A percentile compares a stretch with the other conserved stretches of the same genome.
Conservation (phyloP, 2,113 vertebrate species). For the Bufo gargarizans region DNA sequence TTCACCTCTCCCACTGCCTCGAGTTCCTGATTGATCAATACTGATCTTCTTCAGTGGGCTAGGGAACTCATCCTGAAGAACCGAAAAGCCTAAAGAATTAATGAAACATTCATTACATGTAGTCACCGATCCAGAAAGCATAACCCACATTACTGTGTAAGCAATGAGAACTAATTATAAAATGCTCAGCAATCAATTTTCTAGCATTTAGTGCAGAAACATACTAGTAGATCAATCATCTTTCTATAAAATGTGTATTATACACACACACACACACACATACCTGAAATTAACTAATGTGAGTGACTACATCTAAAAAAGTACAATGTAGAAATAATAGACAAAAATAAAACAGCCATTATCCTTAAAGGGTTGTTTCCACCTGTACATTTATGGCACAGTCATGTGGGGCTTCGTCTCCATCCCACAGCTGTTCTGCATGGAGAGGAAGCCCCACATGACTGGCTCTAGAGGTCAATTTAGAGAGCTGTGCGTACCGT, state of each 20-base stretch:
- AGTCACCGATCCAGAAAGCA: neutral
- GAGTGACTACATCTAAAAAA: neutral
- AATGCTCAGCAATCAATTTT: neutral
- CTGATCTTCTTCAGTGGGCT: conserved; percentile 71
- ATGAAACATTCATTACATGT: neutral
- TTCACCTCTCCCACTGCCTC: conserved; percentile 66
- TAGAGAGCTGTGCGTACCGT: too few relatives aligned
- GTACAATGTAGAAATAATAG: neutral
- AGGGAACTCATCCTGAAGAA: conserved; percentile 85
- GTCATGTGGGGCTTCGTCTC: too few relatives aligned
- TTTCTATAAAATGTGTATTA: neutral
- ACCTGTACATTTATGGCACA: neutral
- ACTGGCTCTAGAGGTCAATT: too few relatives aligned
- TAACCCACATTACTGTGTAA: neutral
- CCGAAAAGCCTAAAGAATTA: conserved; percentile 81
- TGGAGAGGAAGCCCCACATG: too few relatives aligned
- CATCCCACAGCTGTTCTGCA: too few relatives aligned
- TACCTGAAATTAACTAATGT: neutral
- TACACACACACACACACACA: too few relatives aligned
- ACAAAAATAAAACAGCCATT: neutral
- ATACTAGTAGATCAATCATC: neutral
- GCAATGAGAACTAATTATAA: neutral
- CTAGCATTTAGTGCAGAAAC: neutral
- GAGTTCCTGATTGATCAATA: conserved; percentile 65
- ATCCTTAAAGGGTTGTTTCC: neutral